phyloP scores from a whole-genome alignment of 2,113 vertebrate genomes.

The Petromus typicus region DNA sequence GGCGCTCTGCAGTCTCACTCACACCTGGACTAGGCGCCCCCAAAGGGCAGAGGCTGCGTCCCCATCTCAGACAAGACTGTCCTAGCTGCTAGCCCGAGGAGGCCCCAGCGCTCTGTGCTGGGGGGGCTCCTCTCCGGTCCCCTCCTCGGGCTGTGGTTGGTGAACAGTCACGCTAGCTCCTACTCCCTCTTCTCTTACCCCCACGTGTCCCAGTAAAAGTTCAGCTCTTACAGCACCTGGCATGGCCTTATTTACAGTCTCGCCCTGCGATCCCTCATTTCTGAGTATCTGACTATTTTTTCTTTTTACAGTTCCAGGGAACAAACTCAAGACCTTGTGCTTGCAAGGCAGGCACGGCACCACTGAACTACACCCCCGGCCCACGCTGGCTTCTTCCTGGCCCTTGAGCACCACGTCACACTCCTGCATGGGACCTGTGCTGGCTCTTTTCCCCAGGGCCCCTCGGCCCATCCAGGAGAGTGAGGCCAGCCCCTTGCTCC shows the following conservation, averaged over 20 bases:
- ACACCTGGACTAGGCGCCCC: background rate
- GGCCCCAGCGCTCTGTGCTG: background rate
- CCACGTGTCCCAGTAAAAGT: background rate
- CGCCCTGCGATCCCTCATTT: background rate
- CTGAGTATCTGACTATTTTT: background rate
- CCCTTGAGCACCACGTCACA: background rate
- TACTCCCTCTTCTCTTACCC: background rate
- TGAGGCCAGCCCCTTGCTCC: background rate
- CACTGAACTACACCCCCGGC: too few relatives aligned
- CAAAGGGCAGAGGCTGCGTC: background rate
- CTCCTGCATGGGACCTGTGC: background rate
- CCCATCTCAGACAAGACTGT: background rate
- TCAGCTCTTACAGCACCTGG: background rate
- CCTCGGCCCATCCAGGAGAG: background rate
- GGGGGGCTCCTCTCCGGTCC: constrained; percentile 10
- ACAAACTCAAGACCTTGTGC: too few relatives aligned
- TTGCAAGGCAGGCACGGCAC: too few relatives aligned
- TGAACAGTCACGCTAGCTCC: background rate
- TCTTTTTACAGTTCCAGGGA: too few relatives aligned
- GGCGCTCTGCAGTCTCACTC: background rate
- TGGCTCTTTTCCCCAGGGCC: background rate
- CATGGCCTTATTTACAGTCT: background rate
- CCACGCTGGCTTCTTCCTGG: background rate
- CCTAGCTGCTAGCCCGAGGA: background rate
- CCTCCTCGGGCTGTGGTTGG: background rate